Conservation (phyloP, 2,797 vertebrate species). For the Numenius phaeopus region DNA sequence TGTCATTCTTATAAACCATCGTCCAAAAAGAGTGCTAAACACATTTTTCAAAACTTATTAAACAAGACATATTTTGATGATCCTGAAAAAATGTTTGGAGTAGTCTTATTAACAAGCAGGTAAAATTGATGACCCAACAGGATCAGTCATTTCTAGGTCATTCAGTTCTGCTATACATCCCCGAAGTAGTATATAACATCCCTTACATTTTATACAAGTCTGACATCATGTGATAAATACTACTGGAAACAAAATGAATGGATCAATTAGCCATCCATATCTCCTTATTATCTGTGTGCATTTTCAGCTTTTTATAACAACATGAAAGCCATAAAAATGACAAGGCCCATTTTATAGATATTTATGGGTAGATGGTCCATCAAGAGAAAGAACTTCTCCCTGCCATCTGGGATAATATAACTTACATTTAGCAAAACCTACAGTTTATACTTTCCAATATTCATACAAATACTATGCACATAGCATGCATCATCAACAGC, state of each 20-base stretch:
- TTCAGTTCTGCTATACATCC: neutral
- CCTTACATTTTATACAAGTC: neutral
- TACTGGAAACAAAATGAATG: neutral
- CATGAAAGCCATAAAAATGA: constrained; percentile 65
- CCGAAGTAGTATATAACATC: neutral
- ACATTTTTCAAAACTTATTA: neutral
- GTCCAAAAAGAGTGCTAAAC: neutral
- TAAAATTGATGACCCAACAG: neutral
- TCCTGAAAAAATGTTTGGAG: neutral
- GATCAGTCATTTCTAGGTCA: neutral
- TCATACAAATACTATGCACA: neutral
- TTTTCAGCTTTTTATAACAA: constrained; percentile 66
- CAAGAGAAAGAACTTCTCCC: constrained; percentile 26
- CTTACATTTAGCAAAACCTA: neutral
- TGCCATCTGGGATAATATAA: neutral
- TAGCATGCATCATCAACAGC: neutral
- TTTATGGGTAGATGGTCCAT: constrained; percentile 44
- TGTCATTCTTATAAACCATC: neutral
- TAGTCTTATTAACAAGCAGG: neutral
- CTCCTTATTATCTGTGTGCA: constrained; percentile 27
- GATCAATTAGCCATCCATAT: constrained; percentile 15
- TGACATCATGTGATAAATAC: constrained; percentile 26
- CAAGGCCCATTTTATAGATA: constrained; percentile 46
- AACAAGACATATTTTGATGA: neutral
- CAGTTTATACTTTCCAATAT: neutral